These are phyloP conservation scores for Drosophila pectinifera DNA, from an alignment of 1,140 invertebrate species.

Conservation along the genomic window DNA sequence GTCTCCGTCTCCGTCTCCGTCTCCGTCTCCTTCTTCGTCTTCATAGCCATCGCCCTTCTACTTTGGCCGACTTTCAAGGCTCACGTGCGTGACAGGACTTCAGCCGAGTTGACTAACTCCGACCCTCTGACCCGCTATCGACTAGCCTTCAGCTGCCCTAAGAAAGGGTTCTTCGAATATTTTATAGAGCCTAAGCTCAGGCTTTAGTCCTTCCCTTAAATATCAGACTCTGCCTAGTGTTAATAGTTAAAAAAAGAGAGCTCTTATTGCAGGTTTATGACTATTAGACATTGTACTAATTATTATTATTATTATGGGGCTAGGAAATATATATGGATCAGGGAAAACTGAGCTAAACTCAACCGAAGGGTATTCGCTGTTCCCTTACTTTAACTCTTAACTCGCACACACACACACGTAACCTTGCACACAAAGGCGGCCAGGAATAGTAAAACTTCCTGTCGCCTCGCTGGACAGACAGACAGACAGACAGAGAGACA, in stretches of 20 bases:
- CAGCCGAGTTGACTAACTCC: conserved; percentile 38
- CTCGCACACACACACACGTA: no score
- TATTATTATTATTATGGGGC: no score
- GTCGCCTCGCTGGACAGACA: conserved; percentile 34
- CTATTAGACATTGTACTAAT: no score
- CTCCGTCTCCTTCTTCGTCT: no score
- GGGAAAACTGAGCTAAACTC: no score
- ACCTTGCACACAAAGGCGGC: conserved; percentile 15
- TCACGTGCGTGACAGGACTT: conserved; percentile 64
- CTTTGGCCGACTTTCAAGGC: conserved; percentile 17
- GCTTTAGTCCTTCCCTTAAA: no score
- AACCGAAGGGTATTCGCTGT: conserved; percentile 21
- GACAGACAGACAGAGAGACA: conserved; percentile 10
- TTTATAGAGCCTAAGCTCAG: no score
- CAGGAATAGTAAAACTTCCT: conserved; percentile 61
- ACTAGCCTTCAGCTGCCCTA: conserved; percentile 5
- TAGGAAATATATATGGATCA: no score
- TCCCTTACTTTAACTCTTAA: background rate
- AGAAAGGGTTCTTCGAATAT: conserved; percentile 18
- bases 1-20: no score
- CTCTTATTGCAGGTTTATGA: no score
- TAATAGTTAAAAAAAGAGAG: no score
- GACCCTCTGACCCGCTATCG: conserved; percentile 10
- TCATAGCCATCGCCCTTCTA: conserved; percentile 27
- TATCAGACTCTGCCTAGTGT: no score